A percentile compares a stretch with the other conserved stretches of the same genome.
These are phyloP conservation scores for Noctua pronuba DNA, from an alignment of 2,888 invertebrate species.

Conservation along the genomic window DNA sequence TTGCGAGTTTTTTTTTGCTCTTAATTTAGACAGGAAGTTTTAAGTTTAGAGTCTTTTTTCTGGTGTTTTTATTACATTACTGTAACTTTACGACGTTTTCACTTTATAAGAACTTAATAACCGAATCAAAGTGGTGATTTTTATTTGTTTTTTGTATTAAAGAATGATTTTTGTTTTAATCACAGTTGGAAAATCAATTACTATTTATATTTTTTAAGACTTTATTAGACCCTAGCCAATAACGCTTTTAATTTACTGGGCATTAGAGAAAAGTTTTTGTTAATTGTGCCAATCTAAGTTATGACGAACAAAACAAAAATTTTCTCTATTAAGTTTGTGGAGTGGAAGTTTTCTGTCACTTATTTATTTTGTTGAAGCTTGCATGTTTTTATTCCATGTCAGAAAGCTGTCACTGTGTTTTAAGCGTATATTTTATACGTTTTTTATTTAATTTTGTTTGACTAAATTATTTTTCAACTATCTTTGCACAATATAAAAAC, in stretches of 20 bases:
- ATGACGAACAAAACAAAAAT: conserved; percentile 61
- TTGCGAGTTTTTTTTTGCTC: conserved; percentile 67
- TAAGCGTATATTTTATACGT: conserved; percentile 52
- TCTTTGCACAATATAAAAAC: conserved; percentile 59
- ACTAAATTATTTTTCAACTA: conserved; percentile 56
- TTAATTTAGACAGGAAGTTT: conserved; percentile 71
- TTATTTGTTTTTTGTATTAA: conserved; percentile 82
- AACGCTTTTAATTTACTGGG: conserved; percentile 73
- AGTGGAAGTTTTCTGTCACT: conserved; percentile 53
- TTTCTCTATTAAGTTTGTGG: conserved; percentile 58
- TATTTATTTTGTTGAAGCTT: conserved; percentile 67
- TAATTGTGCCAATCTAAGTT: conserved; percentile 68
- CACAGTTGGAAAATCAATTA: conserved; percentile 79
- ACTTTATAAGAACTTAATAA: conserved; percentile 78
- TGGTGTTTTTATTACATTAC: conserved; percentile 77
- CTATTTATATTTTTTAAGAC: conserved; percentile 80
- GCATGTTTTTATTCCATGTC: conserved; percentile 66
- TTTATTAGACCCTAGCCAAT: conserved; percentile 72
- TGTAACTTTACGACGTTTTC: conserved; percentile 74
- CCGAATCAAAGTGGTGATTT: conserved; percentile 80
- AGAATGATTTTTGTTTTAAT: conserved; percentile 82
- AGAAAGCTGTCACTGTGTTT: conserved; percentile 54
- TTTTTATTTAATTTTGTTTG: conserved; percentile 56
- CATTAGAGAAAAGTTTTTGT: conserved; percentile 75
- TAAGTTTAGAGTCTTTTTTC: conserved; percentile 77